phyloP scores from a whole-genome alignment of 2,113 vertebrate species.

The Oplegnathus fasciatus region DNA sequence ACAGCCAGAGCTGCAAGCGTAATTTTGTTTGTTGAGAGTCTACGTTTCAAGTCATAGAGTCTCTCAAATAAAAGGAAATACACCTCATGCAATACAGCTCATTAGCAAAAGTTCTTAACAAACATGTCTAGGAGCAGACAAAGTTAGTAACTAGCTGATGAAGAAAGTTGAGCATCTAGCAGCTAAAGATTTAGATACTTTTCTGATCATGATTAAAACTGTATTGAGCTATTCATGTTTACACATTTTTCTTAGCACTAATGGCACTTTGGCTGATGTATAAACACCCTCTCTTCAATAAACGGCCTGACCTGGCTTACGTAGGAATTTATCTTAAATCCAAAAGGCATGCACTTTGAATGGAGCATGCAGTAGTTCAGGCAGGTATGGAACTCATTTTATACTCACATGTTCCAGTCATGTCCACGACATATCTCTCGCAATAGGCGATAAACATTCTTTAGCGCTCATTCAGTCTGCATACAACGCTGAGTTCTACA shows the following conservation, averaged over 20 bases:
- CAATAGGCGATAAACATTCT: not conserved
- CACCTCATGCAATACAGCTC: too few species aligned
- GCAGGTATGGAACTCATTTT: not conserved
- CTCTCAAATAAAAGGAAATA: too few species aligned
- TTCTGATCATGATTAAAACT: too few species aligned
- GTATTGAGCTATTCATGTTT: not conserved
- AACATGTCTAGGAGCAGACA: too few species aligned
- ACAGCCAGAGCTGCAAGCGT: too few species aligned
- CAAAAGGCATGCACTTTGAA: conserved; percentile 10
- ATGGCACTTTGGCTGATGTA: not conserved
- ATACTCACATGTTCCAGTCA: not conserved
- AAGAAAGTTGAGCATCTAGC: too few species aligned
- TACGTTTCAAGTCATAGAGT: too few species aligned
- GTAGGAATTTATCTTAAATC: not conserved
- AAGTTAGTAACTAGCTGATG: too few species aligned
- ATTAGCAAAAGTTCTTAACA: too few species aligned
- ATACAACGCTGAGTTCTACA: not conserved
- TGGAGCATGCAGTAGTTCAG: too few species aligned
- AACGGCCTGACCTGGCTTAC: not conserved
- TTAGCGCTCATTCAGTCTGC: not conserved
- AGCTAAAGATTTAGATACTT: too few species aligned
- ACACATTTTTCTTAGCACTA: not conserved
- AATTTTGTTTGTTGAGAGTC: too few species aligned
- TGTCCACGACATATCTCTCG: not conserved
- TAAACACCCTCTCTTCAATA: not conserved